phyloP scores from a whole-genome alignment of 2,888 invertebrate genomes.

The Lycocerus yunnanus region DNA sequence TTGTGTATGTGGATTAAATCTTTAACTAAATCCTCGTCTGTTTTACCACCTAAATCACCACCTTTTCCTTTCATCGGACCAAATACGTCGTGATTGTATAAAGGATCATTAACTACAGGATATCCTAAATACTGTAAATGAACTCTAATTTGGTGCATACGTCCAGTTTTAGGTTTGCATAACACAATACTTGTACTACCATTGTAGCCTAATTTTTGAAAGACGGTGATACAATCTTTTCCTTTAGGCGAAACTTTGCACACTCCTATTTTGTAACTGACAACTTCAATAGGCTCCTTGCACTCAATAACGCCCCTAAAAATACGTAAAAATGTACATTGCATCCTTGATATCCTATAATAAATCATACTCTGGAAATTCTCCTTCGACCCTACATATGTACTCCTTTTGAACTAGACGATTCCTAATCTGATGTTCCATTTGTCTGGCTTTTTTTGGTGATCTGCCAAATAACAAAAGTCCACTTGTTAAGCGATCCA shows the following conservation, averaged over 20 bases:
- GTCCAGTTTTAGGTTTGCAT: constrained; percentile 93
- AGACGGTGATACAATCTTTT: constrained; percentile 90
- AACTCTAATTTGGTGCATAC: constrained; percentile 99
- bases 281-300: constrained; percentile 88
- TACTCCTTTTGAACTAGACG: constrained; percentile 94
- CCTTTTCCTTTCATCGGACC: constrained; percentile 91
- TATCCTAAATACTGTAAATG: constrained; percentile 97
- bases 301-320: constrained; percentile 81
- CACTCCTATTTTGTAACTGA: constrained; percentile 95
- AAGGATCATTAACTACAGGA: constrained; percentile 96
- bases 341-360: not conserved
- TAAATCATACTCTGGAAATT: constrained; percentile 83
- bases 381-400: constrained; percentile 92
- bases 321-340: constrained; percentile 24
- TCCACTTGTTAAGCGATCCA: constrained; percentile 94
- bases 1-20: constrained; percentile 92
- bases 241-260: constrained; percentile 93
- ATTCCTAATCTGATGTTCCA: constrained; percentile 94
- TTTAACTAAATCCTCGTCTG: constrained; percentile 84
- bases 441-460: constrained; percentile 89
- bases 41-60: constrained; percentile 85
- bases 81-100: constrained; percentile 96
- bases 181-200: constrained; percentile 90
- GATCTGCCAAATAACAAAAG: constrained; percentile 91
- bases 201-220: constrained; percentile 88